Conservation (phyloP, 1,140 invertebrate genomes). For the Chironomus striatipennis region DNA sequence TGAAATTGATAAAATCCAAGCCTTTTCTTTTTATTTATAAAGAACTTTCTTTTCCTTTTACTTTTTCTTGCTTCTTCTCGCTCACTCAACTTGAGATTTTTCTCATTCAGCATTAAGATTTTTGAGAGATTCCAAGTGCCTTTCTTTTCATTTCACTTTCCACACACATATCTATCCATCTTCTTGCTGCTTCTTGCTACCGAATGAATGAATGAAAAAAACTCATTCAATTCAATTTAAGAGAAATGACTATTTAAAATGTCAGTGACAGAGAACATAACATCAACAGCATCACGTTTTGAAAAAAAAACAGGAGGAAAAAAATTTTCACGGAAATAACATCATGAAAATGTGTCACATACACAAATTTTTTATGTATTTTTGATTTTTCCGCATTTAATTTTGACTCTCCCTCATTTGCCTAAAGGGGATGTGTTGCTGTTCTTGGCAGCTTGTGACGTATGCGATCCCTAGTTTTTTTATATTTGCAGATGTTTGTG, state of each 20-base stretch:
- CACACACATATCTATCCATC: not conserved
- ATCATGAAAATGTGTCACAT: slow-evolving; percentile 20
- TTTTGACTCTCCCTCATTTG: not conserved
- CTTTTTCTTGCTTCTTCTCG: no score
- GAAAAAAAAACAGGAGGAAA: not conserved
- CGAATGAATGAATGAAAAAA: no score
- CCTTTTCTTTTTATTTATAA: not conserved
- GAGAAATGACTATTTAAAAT: slow-evolving; percentile 18
- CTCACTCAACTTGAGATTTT: not conserved
- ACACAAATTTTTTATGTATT: not conserved
- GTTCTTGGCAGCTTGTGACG: not conserved
- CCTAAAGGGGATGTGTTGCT: not conserved
- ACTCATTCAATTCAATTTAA: not conserved
- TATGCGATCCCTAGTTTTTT: not conserved
- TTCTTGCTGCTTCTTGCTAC: no score
- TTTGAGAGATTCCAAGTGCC: not conserved
- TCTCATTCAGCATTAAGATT: not conserved
- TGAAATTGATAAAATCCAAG: slow-evolving; percentile 16
- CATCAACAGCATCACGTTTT: not conserved
- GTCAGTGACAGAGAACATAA: not conserved
- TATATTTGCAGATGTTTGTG: no score
- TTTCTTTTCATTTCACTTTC: not conserved
- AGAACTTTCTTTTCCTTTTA: not conserved
- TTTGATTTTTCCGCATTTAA: not conserved
- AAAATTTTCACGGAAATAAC: not conserved